Conservation (phyloP, 2,888 invertebrate species). For the Phengaris arion region DNA sequence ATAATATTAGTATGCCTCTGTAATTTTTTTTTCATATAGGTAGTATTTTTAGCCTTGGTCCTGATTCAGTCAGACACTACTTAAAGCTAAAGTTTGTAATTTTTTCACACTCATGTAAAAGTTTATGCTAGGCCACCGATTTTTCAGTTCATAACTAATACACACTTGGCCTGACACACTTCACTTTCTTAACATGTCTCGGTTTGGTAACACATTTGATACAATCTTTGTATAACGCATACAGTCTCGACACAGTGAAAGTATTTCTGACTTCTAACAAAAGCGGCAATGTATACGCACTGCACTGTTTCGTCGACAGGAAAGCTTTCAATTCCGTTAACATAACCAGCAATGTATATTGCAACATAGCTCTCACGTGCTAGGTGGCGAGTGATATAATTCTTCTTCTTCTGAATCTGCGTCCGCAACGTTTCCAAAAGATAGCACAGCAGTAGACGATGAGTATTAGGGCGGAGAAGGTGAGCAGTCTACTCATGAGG, state of each 20-base stretch:
- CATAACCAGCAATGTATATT: not conserved
- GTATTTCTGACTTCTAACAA: not conserved
- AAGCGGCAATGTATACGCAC: not conserved
- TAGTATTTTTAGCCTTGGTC: not conserved
- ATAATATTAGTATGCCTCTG: not conserved
- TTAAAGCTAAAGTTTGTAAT: slow-evolving; percentile 1
- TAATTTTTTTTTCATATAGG: too few species aligned
- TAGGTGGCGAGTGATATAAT: slow-evolving; percentile 66
- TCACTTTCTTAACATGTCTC: not conserved
- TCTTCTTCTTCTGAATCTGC: slow-evolving; percentile 58
- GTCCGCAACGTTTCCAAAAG: slow-evolving; percentile 60
- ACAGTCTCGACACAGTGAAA: not conserved
- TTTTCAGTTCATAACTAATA: not conserved
- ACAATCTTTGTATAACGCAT: not conserved
- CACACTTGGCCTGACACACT: not conserved
- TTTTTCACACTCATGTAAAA: not conserved
- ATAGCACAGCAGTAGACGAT: slow-evolving; percentile 52
- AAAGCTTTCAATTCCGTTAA: not conserved
- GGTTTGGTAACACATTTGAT: not conserved
- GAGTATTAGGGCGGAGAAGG: slow-evolving; percentile 49
- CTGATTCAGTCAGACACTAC: not conserved
- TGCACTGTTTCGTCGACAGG: not conserved
- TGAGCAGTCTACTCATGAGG: slow-evolving; percentile 48
- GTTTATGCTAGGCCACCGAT: not conserved
- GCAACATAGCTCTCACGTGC: slow-evolving; percentile 37